Evolutionary conservation across 2,113 vertebrate species (phyloP).

Genomic region (Albula goreensis): DNA sequence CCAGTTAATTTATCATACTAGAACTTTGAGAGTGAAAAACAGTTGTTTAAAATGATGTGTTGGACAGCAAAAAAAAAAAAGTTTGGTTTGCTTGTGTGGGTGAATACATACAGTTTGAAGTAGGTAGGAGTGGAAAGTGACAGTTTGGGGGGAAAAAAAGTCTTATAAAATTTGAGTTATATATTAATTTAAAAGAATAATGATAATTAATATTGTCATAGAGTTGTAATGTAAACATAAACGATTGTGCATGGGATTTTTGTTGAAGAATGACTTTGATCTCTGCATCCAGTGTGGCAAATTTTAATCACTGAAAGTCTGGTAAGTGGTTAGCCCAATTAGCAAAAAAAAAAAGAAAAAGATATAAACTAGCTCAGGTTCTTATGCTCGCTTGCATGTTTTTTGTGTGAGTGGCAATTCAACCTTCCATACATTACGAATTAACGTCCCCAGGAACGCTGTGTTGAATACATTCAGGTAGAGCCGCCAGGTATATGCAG

Average conservation of each 20-base stretch:
- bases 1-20: conserved; percentile 16
- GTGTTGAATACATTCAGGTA: conserved; percentile 77
- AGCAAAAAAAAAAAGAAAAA: conserved; percentile 56
- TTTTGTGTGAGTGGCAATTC: conserved; percentile 46
- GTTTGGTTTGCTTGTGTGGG: conserved; percentile 17
- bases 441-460: conserved; percentile 44
- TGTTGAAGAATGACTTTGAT: conserved; percentile 36
- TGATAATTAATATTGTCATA: conserved; percentile 1
- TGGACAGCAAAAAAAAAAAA: neutral
- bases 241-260: conserved; percentile 46
- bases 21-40: neutral
- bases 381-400: conserved; percentile 60
- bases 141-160: conserved; percentile 2
- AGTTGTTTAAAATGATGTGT: neutral
- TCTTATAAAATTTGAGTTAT: conserved; percentile 24
- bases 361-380: conserved; percentile 46
- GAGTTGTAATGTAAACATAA: conserved; percentile 39
- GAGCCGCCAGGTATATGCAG: conserved; percentile 56
- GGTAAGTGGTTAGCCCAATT: conserved; percentile 57
- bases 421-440: neutral
- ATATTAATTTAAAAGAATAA: conserved; percentile 19
- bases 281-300: conserved; percentile 45
- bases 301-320: conserved; percentile 45
- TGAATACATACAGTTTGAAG: conserved; percentile 1
- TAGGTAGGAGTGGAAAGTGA: conserved; percentile 11